These are phyloP conservation scores for Megaceryle maxima DNA, from an alignment of 2,113 vertebrate species.

Conservation along the genomic window DNA sequence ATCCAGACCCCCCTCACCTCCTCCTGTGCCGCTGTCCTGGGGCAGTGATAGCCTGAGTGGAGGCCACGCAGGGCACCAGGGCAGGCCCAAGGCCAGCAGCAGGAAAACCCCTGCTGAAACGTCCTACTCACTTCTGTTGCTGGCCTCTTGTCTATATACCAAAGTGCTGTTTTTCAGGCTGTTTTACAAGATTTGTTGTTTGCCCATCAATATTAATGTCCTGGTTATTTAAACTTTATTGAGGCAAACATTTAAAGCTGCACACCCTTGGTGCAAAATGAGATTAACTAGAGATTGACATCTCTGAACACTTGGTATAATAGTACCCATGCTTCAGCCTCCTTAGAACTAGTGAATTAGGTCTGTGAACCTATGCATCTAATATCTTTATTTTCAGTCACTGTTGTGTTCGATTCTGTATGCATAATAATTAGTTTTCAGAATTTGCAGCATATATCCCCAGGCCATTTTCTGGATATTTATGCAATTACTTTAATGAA, in stretches of 20 bases:
- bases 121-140: fast-evolving
- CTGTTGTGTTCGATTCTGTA: not conserved
- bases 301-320: not conserved
- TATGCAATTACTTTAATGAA: slow-evolving; percentile 7
- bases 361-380: not conserved
- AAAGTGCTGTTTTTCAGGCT: not conserved
- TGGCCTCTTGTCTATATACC: fast-evolving
- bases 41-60: fast-evolving
- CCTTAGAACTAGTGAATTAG: not conserved
- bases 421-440: not conserved
- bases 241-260: not conserved
- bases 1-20: fast-evolving
- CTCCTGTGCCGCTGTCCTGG: fast-evolving
- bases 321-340: not conserved
- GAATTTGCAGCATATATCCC: not conserved
- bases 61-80: fast-evolving
- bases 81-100: fast-evolving
- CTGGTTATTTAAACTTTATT: not conserved
- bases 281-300: not conserved
- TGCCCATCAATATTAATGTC: not conserved
- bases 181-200: not conserved
- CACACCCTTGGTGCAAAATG: not conserved
- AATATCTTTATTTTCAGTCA: not conserved
- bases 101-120: fast-evolving
- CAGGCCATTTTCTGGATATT: not conserved